These are phyloP conservation scores for Xanthorhoe designata DNA, from an alignment of 2,888 invertebrate species.

Conservation along the genomic window DNA sequence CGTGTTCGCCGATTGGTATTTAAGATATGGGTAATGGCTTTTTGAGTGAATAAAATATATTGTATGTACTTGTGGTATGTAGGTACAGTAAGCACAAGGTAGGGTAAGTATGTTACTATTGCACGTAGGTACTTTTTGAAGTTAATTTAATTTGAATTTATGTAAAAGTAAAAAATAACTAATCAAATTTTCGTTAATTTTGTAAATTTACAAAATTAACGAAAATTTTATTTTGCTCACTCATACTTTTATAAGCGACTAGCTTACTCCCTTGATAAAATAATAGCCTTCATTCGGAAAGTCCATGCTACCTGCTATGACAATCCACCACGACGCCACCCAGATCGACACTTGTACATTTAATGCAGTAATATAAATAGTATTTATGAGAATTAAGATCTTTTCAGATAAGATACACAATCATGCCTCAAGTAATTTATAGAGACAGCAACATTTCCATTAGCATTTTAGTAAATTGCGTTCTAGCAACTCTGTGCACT, in stretches of 20 bases:
- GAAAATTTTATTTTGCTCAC: too few species aligned
- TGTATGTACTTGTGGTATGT: slow-evolving; percentile 11
- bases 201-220: too few species aligned
- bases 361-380: neutral
- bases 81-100: neutral
- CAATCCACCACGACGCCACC: neutral
- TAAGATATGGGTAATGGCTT: slow-evolving; percentile 30
- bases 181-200: too few species aligned
- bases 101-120: too few species aligned
- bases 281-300: too few species aligned
- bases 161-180: too few species aligned
- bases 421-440: slow-evolving; percentile 26
- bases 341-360: neutral
- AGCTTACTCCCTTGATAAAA: too few species aligned
- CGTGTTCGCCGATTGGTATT: slow-evolving; percentile 29
- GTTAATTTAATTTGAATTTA: too few species aligned
- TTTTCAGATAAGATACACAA: slow-evolving; percentile 18
- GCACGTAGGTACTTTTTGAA: too few species aligned
- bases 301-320: too few species aligned
- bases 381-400: neutral
- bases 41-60: slow-evolving; percentile 26
- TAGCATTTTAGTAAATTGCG: slow-evolving; percentile 26
- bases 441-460: slow-evolving; percentile 28
- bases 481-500: slow-evolving; percentile 24
- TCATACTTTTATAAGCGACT: too few species aligned